Conservation (phyloP, 1,140 invertebrate genomes). For the Sitophilus oryzae region DNA sequence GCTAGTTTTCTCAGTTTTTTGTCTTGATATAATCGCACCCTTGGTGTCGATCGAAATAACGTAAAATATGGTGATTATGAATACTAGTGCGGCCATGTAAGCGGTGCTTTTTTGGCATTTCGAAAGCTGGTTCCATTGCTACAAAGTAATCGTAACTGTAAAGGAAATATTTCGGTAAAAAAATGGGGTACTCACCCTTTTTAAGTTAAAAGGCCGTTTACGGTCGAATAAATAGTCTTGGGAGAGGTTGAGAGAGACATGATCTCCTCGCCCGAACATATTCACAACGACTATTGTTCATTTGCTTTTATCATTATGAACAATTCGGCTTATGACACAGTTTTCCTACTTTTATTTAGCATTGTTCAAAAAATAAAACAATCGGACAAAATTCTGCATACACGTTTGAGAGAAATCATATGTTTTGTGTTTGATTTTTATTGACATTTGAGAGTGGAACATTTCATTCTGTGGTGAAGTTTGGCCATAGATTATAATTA, state of each 20-base stretch:
- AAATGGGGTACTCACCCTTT: slow-evolving; percentile 14
- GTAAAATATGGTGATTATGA: slow-evolving; percentile 53
- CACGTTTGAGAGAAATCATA: too few species aligned
- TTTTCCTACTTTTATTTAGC: too few species aligned
- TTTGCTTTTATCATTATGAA: neutral
- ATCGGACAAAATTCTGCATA: too few species aligned
- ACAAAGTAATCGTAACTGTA: slow-evolving; percentile 35
- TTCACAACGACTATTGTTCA: neutral
- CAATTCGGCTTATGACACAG: too few species aligned
- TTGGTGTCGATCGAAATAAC: slow-evolving; percentile 45
- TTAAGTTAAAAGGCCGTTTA: slow-evolving; percentile 10
- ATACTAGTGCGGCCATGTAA: slow-evolving; percentile 53
- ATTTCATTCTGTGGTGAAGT: too few species aligned
- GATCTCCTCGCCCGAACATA: slow-evolving; percentile 17
- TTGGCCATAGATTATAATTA: too few species aligned
- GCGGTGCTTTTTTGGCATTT: slow-evolving; percentile 71
- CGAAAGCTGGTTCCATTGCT: slow-evolving; percentile 82
- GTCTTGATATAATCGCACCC: slow-evolving; percentile 39
- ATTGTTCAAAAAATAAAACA: too few species aligned
- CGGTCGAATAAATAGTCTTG: slow-evolving; percentile 10
- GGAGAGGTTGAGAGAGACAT: slow-evolving; percentile 17
- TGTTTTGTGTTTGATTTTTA: too few species aligned
- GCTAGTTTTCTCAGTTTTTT: slow-evolving; percentile 34
- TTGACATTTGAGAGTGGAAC: too few species aligned
- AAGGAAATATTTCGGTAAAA: neutral